Base-by-base conservation (phyloP, 2,888 invertebrate genomes). In the Sclerodermus sp. region DNA sequence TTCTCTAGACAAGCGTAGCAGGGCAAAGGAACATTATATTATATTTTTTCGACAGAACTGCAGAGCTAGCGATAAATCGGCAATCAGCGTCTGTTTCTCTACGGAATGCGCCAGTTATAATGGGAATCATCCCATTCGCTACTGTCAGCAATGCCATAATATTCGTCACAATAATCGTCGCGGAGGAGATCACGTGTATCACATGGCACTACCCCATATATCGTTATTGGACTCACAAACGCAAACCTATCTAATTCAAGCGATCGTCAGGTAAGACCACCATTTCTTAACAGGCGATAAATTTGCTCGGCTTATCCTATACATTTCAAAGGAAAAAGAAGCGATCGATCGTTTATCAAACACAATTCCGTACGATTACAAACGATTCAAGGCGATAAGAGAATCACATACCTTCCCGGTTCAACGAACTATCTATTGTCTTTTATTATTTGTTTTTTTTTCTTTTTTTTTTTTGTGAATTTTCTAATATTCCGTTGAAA, bases 101-200 rank as follows among this genome's bases (percentile, higher is more conserved):
- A 91, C 90, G 41, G 98, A 98, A 77, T 99, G 99, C 76, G 95
- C 95, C 36, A 93, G 93, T 73, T 93, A 93, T 74, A 98, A 98
- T 77, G 92, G 94, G 29, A 95, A 96, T 76, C 92, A 94, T 73
- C 99, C 99, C 1, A 95, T 98, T 56, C 86, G 97, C 42, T 94
- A 93, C 76, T 95, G 95, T 75, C 84, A 87, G 62, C 92, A 93
- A 70, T 95, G 95, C 71, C 92, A 94, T 79, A 89, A 89, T 66
- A 91, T 89, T 75, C 84, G 93, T 0, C 95, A 95, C 79, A 93
- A 93, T 78, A 90, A 88, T 67, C 84, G 91, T 17, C 85, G 93
- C 41, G 94, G 93, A 30, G 88, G 87, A 0, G 93, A 93, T 81
- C 96, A 97, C 81, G 88, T 96, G 66, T 90, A 90, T 40, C 96